Base-by-base conservation (phyloP, 2,888 invertebrate species). In the Idaea biselata region DNA sequence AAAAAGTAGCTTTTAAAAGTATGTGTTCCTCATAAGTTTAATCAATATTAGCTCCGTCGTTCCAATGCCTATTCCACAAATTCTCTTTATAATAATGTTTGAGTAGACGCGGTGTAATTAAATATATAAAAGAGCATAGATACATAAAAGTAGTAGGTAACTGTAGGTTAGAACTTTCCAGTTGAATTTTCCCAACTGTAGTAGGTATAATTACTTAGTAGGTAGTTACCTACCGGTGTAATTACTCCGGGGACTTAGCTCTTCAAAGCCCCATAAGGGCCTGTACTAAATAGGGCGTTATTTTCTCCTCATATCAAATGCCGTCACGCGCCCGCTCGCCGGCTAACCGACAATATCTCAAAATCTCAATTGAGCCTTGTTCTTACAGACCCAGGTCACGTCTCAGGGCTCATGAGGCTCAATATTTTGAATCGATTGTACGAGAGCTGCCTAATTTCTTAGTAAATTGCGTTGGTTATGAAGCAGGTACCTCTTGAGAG, bases 361-460 rank as follows among this genome's bases (percentile, higher is more conserved):
- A 64, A 68, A 68, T 44, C 44, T 18, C 56, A 56, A 56, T 56
- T 53, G 61, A 64, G 65, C 65, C 67, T 58, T 61, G 44, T 61
- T 65, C 32, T 63, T 63, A 60, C 25, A 66, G 61, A 66, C 66
- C 58, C 71, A 57, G 64, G 60, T 61, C 73, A 73, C 73, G 73
- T 71, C 60, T 67, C 18, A 53, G 63, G 59, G 61, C 68, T 60
- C 53, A 57, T 31, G 57, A 55, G n/a, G 65, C 67, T 63, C 68
- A 57, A 65, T 70, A 68, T 64, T 68, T 63, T 68, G 67, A 71
- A 70, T 70, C 69, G 68, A 72, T 70, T 70, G 69, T 68, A 73
- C 63, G 60, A 57, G 60, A 61, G 58, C 58, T 67, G 56, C 64
- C 68, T 77, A 75, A 76, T 76, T 74, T 72, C 73, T 73, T 69